Evolutionary conservation across 2,797 vertebrate species (phyloP).

Genomic region (Enteromius fasciolatus): DNA sequence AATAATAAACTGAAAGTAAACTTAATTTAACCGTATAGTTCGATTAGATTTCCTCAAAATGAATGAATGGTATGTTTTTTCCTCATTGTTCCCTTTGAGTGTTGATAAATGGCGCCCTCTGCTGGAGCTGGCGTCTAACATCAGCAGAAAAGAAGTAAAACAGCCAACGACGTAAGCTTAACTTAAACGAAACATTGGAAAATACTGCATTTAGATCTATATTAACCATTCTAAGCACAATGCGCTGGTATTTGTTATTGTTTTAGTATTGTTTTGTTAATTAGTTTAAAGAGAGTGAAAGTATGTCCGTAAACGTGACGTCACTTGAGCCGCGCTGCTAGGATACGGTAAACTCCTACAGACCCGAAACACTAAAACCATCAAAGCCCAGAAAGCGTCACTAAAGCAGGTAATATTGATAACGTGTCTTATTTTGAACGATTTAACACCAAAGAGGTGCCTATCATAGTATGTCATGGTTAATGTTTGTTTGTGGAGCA

Average conservation of each 20-base stretch:
- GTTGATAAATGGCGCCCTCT: constrained; percentile 3
- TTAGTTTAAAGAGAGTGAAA: background rate
- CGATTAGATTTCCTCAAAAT: background rate
- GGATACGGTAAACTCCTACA: constrained; percentile 58
- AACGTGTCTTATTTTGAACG: background rate
- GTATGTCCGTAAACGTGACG: background rate
- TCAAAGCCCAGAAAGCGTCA: background rate
- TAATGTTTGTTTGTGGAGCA: background rate
- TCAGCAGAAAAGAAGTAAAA: background rate
- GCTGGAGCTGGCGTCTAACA: background rate
- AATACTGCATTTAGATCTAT: background rate
- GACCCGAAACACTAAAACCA: background rate
- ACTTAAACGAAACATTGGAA: no score
- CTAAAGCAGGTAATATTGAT: background rate
- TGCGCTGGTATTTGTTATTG: background rate
- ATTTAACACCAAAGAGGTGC: background rate
- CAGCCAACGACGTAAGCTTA: background rate
- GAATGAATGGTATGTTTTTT: background rate
- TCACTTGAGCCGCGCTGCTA: constrained; percentile 46
- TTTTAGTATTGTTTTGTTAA: background rate
- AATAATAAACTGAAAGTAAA: background rate
- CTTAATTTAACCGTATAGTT: background rate
- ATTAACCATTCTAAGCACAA: background rate
- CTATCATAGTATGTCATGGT: background rate
- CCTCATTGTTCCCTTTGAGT: background rate